Conservation (phyloP, 2,113 vertebrate genomes). For the Osmerus mordax region DNA sequence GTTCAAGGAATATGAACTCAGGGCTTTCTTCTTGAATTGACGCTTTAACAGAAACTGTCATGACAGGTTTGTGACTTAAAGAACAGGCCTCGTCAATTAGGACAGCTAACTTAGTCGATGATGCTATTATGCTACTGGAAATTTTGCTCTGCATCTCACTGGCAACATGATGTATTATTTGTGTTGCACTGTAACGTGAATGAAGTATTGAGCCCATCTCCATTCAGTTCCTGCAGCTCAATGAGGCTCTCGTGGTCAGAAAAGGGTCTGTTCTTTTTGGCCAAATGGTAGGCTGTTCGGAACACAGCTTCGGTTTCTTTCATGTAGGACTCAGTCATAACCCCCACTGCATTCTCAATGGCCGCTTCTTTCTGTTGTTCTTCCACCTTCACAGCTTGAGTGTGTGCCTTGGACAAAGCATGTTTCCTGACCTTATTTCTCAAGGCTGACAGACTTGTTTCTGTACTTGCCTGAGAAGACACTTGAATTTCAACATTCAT, state of each 20-base stretch:
- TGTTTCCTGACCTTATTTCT: slow-evolving; percentile 19
- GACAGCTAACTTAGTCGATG: slow-evolving; percentile 9
- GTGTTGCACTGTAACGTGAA: slow-evolving; percentile 8
- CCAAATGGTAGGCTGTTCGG: slow-evolving; percentile 16
- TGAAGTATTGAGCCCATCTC: too few relatives aligned
- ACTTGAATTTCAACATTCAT: slow-evolving; percentile 13
- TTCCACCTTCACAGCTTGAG: slow-evolving; percentile 14
- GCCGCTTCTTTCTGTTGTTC: slow-evolving; percentile 11
- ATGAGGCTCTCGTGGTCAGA: slow-evolving; percentile 17
- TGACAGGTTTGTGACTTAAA: too few relatives aligned
- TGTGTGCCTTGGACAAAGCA: slow-evolving; percentile 3
- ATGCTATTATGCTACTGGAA: slow-evolving; percentile 1
- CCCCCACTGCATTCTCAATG: slow-evolving; percentile 17
- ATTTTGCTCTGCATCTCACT: slow-evolving; percentile 19
- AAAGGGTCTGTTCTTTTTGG: slow-evolving; percentile 17
- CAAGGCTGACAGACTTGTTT: slow-evolving; percentile 3
- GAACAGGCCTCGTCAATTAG: too few relatives aligned
- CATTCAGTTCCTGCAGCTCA: slow-evolving; percentile 16
- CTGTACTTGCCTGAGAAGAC: slow-evolving; percentile 15
- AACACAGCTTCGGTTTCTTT: slow-evolving; percentile 19
- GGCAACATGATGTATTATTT: slow-evolving; percentile 9
- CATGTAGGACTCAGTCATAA: slow-evolving; percentile 18
- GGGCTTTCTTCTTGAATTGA: too few relatives aligned
- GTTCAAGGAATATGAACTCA: too few relatives aligned
- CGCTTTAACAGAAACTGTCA: too few relatives aligned